Evolutionary conservation across 1,140 invertebrate species (phyloP).

Genomic region (Paramacrobiotus metropolitanus): DNA sequence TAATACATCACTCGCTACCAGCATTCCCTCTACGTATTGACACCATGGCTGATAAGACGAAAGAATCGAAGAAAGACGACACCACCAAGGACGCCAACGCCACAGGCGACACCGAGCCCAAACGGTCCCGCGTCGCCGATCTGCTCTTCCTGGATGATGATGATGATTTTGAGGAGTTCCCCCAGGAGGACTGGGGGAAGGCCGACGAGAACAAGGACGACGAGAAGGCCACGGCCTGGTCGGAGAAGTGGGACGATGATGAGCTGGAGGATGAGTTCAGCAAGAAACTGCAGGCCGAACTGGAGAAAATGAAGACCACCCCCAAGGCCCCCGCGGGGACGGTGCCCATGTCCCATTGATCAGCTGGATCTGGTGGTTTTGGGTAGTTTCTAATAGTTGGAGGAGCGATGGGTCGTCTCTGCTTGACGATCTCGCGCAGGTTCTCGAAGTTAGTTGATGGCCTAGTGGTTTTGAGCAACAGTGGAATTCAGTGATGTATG

Average conservation of each 20-base stretch:
- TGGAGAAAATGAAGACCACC: background rate
- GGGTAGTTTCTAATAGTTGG: background rate
- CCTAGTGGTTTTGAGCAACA: too few species aligned
- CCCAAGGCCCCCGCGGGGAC: background rate
- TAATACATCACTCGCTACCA: too few species aligned
- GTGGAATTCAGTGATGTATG: too few species aligned
- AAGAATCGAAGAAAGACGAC: background rate
- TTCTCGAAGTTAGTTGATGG: too few species aligned
- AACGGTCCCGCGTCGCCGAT: background rate
- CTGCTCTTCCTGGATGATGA: slow-evolving; percentile 2
- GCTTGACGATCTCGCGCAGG: too few species aligned
- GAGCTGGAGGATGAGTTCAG: background rate
- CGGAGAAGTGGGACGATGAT: slow-evolving; percentile 4
- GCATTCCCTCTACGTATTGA: too few species aligned
- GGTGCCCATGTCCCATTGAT: background rate
- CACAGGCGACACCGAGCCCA: background rate
- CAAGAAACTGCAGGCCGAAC: slow-evolving; percentile 2
- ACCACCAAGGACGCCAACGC: background rate
- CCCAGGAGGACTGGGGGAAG: background rate
- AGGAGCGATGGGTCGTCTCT: too few species aligned
- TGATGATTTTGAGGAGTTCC: slow-evolving; percentile 3
- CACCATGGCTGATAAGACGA: background rate
- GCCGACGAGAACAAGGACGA: background rate
- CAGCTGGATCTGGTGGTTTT: background rate
- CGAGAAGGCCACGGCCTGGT: slow-evolving; percentile 1